Percentiles rank a stretch among this genome's conserved stretches.
These are phyloP conservation scores for Oscheius myriophilus DNA, from an alignment of 2,888 invertebrate species.

Conservation along the genomic window DNA sequence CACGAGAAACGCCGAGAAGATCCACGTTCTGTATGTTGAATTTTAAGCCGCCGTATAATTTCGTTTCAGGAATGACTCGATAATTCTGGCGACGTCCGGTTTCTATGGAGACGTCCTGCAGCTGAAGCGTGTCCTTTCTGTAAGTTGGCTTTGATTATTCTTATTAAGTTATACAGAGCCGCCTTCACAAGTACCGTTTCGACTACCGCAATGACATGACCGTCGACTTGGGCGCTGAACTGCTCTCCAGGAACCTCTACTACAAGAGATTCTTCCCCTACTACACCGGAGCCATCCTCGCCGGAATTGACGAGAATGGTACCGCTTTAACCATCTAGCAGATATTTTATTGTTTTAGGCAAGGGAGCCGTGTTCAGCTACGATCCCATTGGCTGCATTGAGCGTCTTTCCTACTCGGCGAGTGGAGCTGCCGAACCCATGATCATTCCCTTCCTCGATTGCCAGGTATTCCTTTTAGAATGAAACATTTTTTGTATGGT, in stretches of 20 bases:
- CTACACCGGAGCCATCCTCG: constrained; percentile 92
- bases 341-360: constrained; percentile 72
- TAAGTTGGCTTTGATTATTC: constrained; percentile 32
- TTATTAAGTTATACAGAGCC: constrained; percentile 44
- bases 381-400: constrained; percentile 95
- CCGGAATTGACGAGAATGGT: constrained; percentile 90
- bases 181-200: constrained; percentile 82
- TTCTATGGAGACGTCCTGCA: constrained; percentile 98
- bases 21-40: constrained; percentile 63
- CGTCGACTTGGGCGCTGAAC: constrained; percentile 89
- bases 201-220: constrained; percentile 81
- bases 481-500: not conserved
- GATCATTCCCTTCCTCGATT: constrained; percentile 93
- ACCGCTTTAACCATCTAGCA: not conserved
- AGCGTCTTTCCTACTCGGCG: constrained; percentile 84
- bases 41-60: not conserved
- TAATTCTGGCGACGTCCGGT: constrained; percentile 91
- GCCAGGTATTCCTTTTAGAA: constrained; percentile 82
- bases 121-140: constrained; percentile 76
- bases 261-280: constrained; percentile 98
- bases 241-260: constrained; percentile 94
- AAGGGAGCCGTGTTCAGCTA: constrained; percentile 94
- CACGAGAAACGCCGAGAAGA: constrained; percentile 66
- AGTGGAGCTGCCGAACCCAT: constrained; percentile 85
- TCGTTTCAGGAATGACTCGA: constrained; percentile 78